Evolutionary conservation across 2,797 vertebrate genomes (phyloP), one percentile per base, ranked within the genome.

Genomic region (Gymnodraco acuticeps): DNA sequence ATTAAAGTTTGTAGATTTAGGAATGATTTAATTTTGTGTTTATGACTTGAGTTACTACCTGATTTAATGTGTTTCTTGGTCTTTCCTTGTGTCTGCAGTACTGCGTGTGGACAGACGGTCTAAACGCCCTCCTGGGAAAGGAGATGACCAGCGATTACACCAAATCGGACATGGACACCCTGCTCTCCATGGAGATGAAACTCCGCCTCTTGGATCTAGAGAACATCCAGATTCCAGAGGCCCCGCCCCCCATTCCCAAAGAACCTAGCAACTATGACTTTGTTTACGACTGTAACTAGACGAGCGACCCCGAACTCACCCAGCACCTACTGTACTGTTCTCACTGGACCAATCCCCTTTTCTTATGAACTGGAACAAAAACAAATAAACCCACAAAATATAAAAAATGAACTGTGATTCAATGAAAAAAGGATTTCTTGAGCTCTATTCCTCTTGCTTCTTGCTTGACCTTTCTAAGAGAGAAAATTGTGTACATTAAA

Each of bases 251-350:
- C 0, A 98, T 99, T 94, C 98, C 98, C 93, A 99, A 99, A 96
- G 98, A 99, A 88, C 98, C 98, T 87, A 99, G 98, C 96, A 99
- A 99, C 95, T 99, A 99, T 73, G 97, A 99, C 95, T 99, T 99
- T 93, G 98, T 99, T 94, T 99, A 99, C 72, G 98, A 99, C 96
- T 99, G 98, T 95, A 99, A 99, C 92, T 99, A 96, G 92, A 69
- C 93, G 27, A 70, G 33, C 19, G 2, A 68, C 62, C 43, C 73
- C 7, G 1, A 55, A 56, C 62, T 62, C 56, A 51, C 58, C 73
- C 79, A 47, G 77, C 82, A 76, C 81, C 88, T 87, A 80, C 88
- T 92, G 87, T 87, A 80, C 88, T 92, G 87, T 89, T 92, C 91
- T 88, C 90, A 94, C 94, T 86, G 83, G 87, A 92, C 88, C 87